phyloP scores from a whole-genome alignment of 2,888 invertebrate species.

The Eristalis pertinax region DNA sequence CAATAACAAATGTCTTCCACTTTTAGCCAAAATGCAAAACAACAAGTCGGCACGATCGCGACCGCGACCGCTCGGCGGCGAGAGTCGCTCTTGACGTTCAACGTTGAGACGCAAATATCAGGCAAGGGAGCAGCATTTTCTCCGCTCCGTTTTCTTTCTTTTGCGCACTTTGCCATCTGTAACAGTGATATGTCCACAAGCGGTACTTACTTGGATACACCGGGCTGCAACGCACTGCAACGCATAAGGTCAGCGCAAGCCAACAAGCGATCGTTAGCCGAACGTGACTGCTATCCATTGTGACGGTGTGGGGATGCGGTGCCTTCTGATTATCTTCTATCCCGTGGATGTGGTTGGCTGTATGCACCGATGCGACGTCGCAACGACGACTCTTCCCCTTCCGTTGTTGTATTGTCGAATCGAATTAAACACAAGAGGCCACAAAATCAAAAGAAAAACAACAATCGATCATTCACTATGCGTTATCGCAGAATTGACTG shows the following conservation, averaged over 20 bases:
- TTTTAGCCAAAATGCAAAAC: slow-evolving; percentile 64
- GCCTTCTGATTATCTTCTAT: slow-evolving; percentile 39
- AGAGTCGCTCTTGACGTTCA: neutral
- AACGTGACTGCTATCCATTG: slow-evolving; percentile 71
- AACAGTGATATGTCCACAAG: slow-evolving; percentile 47
- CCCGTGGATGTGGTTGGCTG: slow-evolving; percentile 13
- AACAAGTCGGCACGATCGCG: slow-evolving; percentile 23
- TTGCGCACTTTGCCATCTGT: slow-evolving; percentile 24
- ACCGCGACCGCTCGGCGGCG: neutral
- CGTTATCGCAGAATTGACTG: slow-evolving; percentile 45
- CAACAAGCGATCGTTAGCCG: slow-evolving; percentile 76
- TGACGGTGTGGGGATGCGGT: slow-evolving; percentile 23
- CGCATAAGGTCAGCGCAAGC: slow-evolving; percentile 76
- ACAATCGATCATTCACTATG: neutral
- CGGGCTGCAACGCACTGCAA: slow-evolving; percentile 78
- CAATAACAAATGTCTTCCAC: slow-evolving; percentile 53
- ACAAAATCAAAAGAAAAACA: neutral
- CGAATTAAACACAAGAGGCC: neutral
- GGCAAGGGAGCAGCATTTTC: slow-evolving; percentile 6
- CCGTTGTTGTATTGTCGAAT: neutral
- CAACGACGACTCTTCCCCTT: neutral
- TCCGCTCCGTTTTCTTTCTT: neutral
- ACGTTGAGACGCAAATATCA: neutral
- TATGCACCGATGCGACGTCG: neutral
- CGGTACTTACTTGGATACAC: slow-evolving; percentile 79